Base-by-base conservation (phyloP, 2,797 vertebrate genomes). In the Lagodon rhomboides region DNA sequence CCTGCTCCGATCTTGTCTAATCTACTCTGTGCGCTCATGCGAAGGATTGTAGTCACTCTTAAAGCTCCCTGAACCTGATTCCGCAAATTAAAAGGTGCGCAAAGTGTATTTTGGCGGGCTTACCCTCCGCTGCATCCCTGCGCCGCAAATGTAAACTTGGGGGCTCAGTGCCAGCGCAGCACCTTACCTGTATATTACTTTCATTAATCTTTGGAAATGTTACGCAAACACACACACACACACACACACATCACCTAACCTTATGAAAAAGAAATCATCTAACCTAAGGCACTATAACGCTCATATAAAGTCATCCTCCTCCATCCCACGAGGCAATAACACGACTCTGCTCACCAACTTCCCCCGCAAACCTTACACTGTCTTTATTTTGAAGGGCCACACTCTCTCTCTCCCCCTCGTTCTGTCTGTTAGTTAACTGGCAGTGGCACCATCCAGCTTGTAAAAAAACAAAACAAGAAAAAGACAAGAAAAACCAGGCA, bases 381-480 rank as follows among this genome's bases (percentile, higher is more conserved):
- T 70, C 55, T 71, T 73, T 54, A 77, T 67, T 68, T 73, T 64
- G 12, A 4, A 62, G 30, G 54, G 43, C 56, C 50, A 12, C 7
- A 43, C 73, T 51, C 3, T 3, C 30, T 1, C 8, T 9, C 8
- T 9, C 34, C 34, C 68, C 30, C 13, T 8, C 25, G 34, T 38
- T n/a, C 79, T 78, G 91, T 86, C 89, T 90, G 85, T 73, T 77
- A 83, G 88, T 85, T 91, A 92, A 92, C 84, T 83, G 79, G 72
- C 75, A 78, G 47, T 87, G 90, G 89, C 91, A 91, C 88, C 91
- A 88, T 77, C 23, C 76, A 82, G 79, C 84, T 91, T 90, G 88
- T 92, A 76, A 90, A 92, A 79, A 30, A 69, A 63, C 47, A 68
- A 41, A 61, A 43, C 58, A 51, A 74, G 13, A 47, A 17, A 13